Conservation (phyloP, 2,797 vertebrate genomes). For the Eulemur mongoz region DNA sequence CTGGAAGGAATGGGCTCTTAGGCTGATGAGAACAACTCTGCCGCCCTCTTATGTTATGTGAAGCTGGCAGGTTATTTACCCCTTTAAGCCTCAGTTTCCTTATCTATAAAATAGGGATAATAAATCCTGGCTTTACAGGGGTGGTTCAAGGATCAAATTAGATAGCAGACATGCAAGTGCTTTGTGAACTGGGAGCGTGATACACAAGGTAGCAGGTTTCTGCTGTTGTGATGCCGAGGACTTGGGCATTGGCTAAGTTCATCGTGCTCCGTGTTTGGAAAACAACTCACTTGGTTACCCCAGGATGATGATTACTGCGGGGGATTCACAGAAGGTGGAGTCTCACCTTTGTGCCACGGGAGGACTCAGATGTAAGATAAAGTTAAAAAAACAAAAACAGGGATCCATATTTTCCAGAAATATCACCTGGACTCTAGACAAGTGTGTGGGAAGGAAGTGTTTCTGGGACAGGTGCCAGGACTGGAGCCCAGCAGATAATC, state of each 20-base stretch:
- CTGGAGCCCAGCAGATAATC: not conserved
- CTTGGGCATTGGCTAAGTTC: not conserved
- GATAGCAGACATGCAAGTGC: not conserved
- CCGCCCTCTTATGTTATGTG: not conserved
- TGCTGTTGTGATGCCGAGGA: not conserved
- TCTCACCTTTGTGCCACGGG: not conserved
- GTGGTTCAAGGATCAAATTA: conserved; percentile 15
- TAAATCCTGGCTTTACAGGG: not conserved
- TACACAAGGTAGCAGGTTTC: not conserved
- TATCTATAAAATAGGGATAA: conserved; percentile 22
- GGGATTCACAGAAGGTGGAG: not conserved
- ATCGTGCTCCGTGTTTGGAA: not conserved
- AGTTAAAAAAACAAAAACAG: conserved; percentile 6
- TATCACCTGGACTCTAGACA: conserved; percentile 54
- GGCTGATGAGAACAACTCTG: not conserved
- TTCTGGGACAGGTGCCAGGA: conserved; percentile 62
- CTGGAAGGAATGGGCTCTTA: not conserved
- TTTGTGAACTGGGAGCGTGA: not conserved
- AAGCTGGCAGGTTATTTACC: not conserved
- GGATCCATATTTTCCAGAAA: conserved; percentile 67
- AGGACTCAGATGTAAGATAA: conserved; percentile 29
- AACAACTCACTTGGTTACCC: not conserved
- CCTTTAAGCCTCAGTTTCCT: conserved; percentile 23
- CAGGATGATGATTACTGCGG: not conserved
- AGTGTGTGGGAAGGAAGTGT: conserved; percentile 64